Evolutionary conservation across 2,888 invertebrate genomes (phyloP), one percentile per base, ranked within the genome.

Genomic region (Omphaloscelis lunosa): DNA sequence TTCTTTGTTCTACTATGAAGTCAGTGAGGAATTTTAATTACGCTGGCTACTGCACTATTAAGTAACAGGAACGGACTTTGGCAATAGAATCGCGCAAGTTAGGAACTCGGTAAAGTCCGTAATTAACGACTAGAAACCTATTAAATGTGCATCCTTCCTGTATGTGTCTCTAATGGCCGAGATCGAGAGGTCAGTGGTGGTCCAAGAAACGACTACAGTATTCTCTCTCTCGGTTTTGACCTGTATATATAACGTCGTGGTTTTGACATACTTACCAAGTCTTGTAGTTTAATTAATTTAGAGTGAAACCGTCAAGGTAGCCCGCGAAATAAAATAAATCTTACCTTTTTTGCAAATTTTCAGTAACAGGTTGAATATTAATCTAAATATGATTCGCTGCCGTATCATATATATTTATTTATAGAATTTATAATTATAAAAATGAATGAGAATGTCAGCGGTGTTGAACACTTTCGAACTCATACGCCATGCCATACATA

Each of bases 1-100:
- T 63, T 75, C 81, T 56, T 80, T 75, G 58, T 63, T 59, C 56
- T 7, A 17, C 27, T 41, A 45, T 59, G 17, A 69, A 84, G 71
- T 73, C 69, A 62, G 48, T n/a, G 41, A 34, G n/a, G 65, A 61
- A 80, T 82, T 84, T 75, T 61, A 80, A 80, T 84, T 56, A 84
- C 82, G 15, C 71, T 45, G n/a, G 59, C 53, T 56, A 20, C 9
- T 63, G 71, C 41, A 61, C 80, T 71, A 80, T 82, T 75, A 59
- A 80, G 56, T 69, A 56, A 63, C 27, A 71, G 29, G 68, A 68
- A 70, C 15, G 61, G 80, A 79, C 69, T 73, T 79, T 41, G 59
- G 63, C 56, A 59, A 72, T 75, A 61, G 81, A 75, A 80, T 84
- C 17, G 56, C 53, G 59, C 48, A 75, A 80, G 68, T 84, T 80